Percentiles rank a stretch among this genome's conserved stretches.
phyloP scores from a whole-genome alignment of 2,888 invertebrate species.

The Stenotaenia linearis region DNA sequence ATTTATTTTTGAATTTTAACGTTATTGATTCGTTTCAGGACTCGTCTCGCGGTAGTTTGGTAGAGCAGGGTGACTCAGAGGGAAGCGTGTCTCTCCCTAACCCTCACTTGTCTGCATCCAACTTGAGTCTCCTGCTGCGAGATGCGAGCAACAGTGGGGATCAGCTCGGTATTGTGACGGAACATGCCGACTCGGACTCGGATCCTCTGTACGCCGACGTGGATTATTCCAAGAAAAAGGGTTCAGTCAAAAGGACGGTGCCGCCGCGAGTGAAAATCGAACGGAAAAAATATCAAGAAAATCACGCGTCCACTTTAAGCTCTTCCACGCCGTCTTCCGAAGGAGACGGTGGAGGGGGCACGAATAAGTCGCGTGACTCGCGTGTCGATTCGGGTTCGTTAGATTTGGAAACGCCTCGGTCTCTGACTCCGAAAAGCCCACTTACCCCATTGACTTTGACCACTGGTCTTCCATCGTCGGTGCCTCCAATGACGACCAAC shows the following conservation, averaged over 20 bases:
- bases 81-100: constrained; percentile 42
- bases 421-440: constrained; percentile 46
- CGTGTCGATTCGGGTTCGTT: constrained; percentile 48
- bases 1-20: background rate
- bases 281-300: constrained; percentile 41
- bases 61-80: constrained; percentile 44
- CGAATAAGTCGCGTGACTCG: constrained; percentile 40
- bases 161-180: background rate
- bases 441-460: constrained; percentile 38
- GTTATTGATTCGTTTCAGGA: constrained; percentile 40
- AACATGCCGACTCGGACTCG: constrained; percentile 35
- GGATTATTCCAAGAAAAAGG: constrained; percentile 39
- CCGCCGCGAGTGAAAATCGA: constrained; percentile 46
- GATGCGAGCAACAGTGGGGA: constrained; percentile 30
- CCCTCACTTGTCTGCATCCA: constrained; percentile 35
- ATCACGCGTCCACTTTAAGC: constrained; percentile 36
- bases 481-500: background rate
- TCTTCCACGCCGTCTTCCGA: constrained; percentile 38
- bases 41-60: constrained; percentile 45
- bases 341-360: constrained; percentile 33
- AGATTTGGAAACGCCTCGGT: constrained; percentile 46
- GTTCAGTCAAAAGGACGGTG: constrained; percentile 30
- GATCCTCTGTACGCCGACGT: constrained; percentile 40
- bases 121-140: constrained; percentile 29
- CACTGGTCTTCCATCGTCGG: background rate